These are phyloP conservation scores for Melieria omissa DNA, from an alignment of 2,888 invertebrate genomes.

Conservation along the genomic window DNA sequence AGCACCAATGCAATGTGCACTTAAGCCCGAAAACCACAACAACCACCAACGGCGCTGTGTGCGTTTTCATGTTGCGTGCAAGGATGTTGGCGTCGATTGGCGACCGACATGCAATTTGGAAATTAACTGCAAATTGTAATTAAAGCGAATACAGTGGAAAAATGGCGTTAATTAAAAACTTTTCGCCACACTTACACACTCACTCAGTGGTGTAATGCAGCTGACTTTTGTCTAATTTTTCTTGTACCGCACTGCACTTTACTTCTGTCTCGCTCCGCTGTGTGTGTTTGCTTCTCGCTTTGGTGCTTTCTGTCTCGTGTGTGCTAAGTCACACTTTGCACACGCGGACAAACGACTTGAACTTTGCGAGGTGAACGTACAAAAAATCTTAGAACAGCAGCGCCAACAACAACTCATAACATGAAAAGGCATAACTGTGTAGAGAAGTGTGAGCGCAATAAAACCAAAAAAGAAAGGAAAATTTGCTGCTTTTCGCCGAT, in stretches of 20 bases:
- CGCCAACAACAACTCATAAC: not conserved
- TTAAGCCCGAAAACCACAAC: not conserved
- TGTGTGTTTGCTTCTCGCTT: too few species aligned
- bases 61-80: not conserved
- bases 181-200: not conserved
- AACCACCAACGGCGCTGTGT: not conserved
- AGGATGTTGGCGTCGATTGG: slow-evolving; percentile 16
- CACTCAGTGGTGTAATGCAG: not conserved
- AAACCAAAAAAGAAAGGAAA: not conserved
- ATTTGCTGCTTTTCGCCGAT: too few species aligned
- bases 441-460: not conserved
- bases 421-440: not conserved
- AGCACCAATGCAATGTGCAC: not conserved
- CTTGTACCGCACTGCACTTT: not conserved
- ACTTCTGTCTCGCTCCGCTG: not conserved
- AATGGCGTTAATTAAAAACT: slow-evolving; percentile 33
- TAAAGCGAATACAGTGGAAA: slow-evolving; percentile 28
- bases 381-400: not conserved
- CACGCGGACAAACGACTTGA: not conserved
- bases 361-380: not conserved
- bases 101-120: slow-evolving; percentile 30
- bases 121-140: slow-evolving; percentile 30
- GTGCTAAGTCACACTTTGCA: not conserved
- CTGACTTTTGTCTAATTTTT: not conserved
- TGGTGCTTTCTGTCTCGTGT: not conserved